Base-by-base conservation (phyloP, 2,888 invertebrate species). In the Alsophila aescularia region DNA sequence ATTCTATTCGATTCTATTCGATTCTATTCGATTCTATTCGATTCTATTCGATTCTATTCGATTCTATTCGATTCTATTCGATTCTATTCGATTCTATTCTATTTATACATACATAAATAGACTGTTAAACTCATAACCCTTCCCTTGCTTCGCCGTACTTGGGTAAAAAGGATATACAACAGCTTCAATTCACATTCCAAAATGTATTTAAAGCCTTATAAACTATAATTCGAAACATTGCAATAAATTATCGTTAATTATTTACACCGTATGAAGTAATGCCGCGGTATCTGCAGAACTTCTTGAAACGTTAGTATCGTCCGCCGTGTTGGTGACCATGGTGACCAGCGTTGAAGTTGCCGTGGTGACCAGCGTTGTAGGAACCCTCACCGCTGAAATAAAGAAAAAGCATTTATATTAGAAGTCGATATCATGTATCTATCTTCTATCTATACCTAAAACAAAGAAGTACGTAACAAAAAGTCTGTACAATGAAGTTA, bases 271-370 rank as follows among this genome's bases (percentile, higher is more conserved):
- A 24, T 51, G 68, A 60, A 48, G 52, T 64, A 50, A 39, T 32
- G 34, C 55, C 57, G 42, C 21, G 32, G 41, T 42, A 29, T 31
- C 16, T 9, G 40, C n/a, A 15, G 29, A 9, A 9, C 12, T 16
- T 41, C 36, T 52, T 80, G 64, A 77, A 81, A 58, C 74, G 73
- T 66, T 83, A 81, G 2, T 78, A n/a, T n/a, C n/a, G n/a, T n/a
- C n/a, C 74, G 43, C 73, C 69, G 65, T 39, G 39, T 1, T 2
- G 7, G 5, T 24, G 24, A 5, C 24, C n/a, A n/a, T n/a, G n/a
- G n/a, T n/a, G n/a, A n/a, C n/a, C n/a, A n/a, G n/a, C n/a, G 58
- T 75, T 74, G 66, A 81, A 81, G 2, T 78, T 73, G 43, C 72
- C 70, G 67, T 79, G 72, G 24, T 41, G 55, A 2, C 77, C 71